Evolutionary conservation across 1,140 invertebrate genomes (phyloP).

Genomic region (Yoshiicerus persimilis): DNA sequence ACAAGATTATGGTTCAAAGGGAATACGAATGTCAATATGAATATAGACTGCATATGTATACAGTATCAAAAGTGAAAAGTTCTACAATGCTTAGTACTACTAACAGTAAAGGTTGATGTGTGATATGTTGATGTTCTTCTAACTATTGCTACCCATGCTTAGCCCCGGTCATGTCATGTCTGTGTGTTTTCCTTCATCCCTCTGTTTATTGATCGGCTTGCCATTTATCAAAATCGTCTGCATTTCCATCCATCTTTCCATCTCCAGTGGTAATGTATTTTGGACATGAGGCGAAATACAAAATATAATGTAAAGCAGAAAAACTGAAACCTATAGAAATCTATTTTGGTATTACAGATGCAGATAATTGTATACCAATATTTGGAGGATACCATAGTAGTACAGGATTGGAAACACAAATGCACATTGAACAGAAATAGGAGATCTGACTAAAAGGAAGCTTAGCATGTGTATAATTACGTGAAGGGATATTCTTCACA

Average conservation of each 20-base stretch:
- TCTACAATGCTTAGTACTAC: neutral
- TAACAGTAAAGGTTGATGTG: too few species aligned
- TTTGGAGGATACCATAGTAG: neutral
- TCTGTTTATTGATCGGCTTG: slow-evolving; percentile 19
- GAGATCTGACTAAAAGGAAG: neutral
- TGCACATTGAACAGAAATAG: neutral
- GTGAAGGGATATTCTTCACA: neutral
- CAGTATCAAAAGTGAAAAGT: neutral
- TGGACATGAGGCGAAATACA: neutral
- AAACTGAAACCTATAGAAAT: neutral
- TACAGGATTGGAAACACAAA: neutral
- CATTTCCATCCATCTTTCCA: neutral
- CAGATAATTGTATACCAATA: neutral
- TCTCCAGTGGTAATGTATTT: neutral
- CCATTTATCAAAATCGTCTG: slow-evolving; percentile 7
- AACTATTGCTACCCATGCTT: too few species aligned
- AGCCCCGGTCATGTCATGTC: neutral
- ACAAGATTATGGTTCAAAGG: neutral
- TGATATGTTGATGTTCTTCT: too few species aligned
- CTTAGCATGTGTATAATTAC: neutral
- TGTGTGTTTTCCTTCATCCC: slow-evolving; percentile 15
- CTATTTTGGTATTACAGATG: neutral
- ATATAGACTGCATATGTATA: neutral
- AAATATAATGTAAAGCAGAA: neutral
- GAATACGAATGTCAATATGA: neutral